Conservation (phyloP, 1,140 invertebrate species). For the Sminthurinus signatus region DNA sequence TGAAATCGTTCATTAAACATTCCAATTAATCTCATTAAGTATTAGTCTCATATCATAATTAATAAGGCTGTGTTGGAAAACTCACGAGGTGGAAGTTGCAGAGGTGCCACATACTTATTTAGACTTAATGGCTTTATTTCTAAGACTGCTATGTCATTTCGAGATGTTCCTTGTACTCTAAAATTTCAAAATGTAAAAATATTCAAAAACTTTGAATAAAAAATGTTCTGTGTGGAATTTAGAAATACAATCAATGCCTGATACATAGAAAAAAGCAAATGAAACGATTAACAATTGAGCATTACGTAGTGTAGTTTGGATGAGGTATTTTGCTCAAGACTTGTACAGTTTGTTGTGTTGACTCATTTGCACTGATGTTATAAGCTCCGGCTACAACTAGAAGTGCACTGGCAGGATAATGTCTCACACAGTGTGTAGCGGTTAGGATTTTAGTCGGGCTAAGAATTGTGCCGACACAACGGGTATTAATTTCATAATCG, state of each 20-base stretch:
- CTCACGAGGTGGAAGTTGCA: not conserved
- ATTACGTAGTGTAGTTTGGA: conserved; percentile 13
- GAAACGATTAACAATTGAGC: too few species aligned
- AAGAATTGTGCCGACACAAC: conserved; percentile 12
- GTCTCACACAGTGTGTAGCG: conserved; percentile 7
- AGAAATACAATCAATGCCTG: too few species aligned
- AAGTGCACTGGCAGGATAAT: too few species aligned
- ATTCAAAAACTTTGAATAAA: too few species aligned
- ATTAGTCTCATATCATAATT: too few species aligned
- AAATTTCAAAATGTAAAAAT: too few species aligned
- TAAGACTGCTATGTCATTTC: conserved; percentile 10
- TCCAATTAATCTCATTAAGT: too few species aligned
- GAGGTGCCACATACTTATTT: not conserved
- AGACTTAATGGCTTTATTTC: not conserved
- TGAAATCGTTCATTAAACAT: too few species aligned
- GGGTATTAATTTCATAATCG: not conserved
- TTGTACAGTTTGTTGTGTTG: not conserved
- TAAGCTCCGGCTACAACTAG: conserved; percentile 12
- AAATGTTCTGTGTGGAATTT: too few species aligned
- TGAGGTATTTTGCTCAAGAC: not conserved
- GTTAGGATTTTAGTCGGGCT: not conserved
- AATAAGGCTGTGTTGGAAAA: too few species aligned
- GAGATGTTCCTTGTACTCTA: not conserved
- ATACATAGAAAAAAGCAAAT: too few species aligned
- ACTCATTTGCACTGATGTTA: conserved; percentile 1